A percentile compares a stretch with the other conserved stretches of the same genome.
Evolutionary conservation across 2,888 invertebrate species (phyloP).

Genomic region (Netelia melanura): DNA sequence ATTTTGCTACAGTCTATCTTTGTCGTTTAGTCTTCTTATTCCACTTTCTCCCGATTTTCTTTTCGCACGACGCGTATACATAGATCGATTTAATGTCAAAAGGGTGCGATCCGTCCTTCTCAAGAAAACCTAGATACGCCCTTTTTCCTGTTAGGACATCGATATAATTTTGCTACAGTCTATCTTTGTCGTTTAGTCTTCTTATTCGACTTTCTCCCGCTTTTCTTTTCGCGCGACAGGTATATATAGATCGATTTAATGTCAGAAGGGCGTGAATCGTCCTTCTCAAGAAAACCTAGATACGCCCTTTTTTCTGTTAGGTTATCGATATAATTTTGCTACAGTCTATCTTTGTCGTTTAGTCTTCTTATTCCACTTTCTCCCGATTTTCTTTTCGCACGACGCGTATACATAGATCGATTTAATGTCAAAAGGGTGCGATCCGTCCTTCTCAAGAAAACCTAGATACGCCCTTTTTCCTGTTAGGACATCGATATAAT

Average conservation of each 20-base stretch:
- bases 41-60: not conserved
- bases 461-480: not conserved
- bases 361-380: slow-evolving; percentile 39
- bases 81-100: not conserved
- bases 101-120: not conserved
- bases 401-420: not conserved
- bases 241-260: not conserved
- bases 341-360: slow-evolving; percentile 22
- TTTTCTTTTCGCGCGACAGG: not conserved
- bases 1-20: slow-evolving; percentile 14
- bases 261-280: not conserved
- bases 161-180: slow-evolving; percentile 15
- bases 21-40: slow-evolving; percentile 47
- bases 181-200: slow-evolving; percentile 32
- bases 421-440: not conserved
- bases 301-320: not conserved
- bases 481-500: not conserved
- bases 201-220: slow-evolving; percentile 19
- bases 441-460: not conserved
- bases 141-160: not conserved
- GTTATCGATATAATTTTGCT: slow-evolving; percentile 6
- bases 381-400: not conserved
- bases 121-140: not conserved
- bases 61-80: not conserved
- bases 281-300: not conserved